Base-by-base conservation (phyloP, 2,113 vertebrate genomes). In the Steatornis caripensis region DNA sequence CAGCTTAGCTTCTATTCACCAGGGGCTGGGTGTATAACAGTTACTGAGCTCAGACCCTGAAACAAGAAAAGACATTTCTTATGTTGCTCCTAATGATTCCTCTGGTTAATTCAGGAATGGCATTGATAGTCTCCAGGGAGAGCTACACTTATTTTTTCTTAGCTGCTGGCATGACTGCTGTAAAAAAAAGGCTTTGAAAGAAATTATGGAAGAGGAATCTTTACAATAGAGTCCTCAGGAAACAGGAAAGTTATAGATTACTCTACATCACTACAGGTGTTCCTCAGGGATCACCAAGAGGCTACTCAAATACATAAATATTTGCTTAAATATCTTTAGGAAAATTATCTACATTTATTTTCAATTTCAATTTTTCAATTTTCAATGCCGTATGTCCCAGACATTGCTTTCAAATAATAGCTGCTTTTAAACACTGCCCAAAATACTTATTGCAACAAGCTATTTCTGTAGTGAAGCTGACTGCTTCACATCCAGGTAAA, bases 181-280 rank as follows among this genome's bases (percentile, higher is more conserved):
- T 66, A 83, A 91, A 92, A 95, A 62, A 81, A 90, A 96, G 62
- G 62, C 60, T 94, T 94, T 54, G 68, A 90, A 96, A 91, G 78
- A 64, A 93, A 83, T 85, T 54, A 62, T 57, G 58, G 72, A 72
- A 82, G 46, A 30, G n/a, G 54, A 84, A 80, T 87, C 86, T 97
- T 91, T 49, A 69, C n/a, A 57, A 87, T 36, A n/a, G 41, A 64
- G 37, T 79, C 79, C 74, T 87, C 36, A 15, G 80, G 84, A 88
- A 87, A 95, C 92, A 84, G 29, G 37, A 54, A 88, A 93, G 45
- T 60, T 69, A 17, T 45, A 21, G 69, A 58, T 45, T 65, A 23
- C 17, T 68, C 45, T 68, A 2, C 14, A 55, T 48, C 30, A 15
- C 70, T 68, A 34, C 65, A 89, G 90, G 88, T 93, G 29, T 15